Base-by-base conservation (phyloP, 1,140 invertebrate species). In the Pentalonia nigronervosa region DNA sequence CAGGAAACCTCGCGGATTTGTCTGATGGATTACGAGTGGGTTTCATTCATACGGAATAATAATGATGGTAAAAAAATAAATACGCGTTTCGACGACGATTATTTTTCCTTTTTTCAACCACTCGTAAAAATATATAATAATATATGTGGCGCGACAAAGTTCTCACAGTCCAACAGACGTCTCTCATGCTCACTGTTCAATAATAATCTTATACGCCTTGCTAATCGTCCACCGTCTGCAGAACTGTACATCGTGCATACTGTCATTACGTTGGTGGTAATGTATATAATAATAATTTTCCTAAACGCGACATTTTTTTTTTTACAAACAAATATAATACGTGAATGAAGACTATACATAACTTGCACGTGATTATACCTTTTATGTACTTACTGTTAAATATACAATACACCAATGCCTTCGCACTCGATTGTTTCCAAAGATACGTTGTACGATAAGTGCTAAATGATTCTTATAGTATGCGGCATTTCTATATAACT, bases 11-110 rank as follows among this genome's bases (percentile, higher is more conserved):
- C 1, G 48, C 50, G 88, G 88, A 56, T 89, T 89, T 56, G 88
- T 89, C 88, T 41, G 48, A 56, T 56, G 88, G 88, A 89, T 89
- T 89, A 89, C 50, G 86, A 53, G 88, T 89, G 88, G 86, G 88
- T 41, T 89, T 56, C 34, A 89, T 89, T 89, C 88, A 89, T 89
- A 41, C 50, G 50, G 48, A 89, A 89, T 53, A 89, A 89, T 89
- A 89, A 89, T 36, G 88, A 36, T 41, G 88, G 34, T 89, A 89
- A 89, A 89, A 87, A 89, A 89, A 89, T 89, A 88, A 88, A 89
- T 53, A 89, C 48, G 88, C 48, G 88, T 89, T 89, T 88, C 50
- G 88, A 41, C 88, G 88, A 89, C 20, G 48, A 89, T 89, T 89
- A 89, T 89, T 53, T 56, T 89, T 56, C 20, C 3, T 56, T 89